phyloP scores from a whole-genome alignment of 2,888 invertebrate genomes.

The Drymonia ruficornis region DNA sequence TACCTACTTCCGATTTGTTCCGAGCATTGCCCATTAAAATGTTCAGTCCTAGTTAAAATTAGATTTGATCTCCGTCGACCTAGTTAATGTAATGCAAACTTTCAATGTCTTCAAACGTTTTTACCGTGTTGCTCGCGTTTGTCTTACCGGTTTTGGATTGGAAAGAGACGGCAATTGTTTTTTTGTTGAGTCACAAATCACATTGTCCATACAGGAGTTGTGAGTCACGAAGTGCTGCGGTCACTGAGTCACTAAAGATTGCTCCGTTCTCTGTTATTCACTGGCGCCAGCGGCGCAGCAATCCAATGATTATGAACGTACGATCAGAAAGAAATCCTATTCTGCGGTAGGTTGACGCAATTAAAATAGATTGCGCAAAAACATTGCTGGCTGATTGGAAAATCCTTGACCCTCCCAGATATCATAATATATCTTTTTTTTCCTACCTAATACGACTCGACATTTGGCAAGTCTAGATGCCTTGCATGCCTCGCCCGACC shows the following conservation, averaged over 20 bases:
- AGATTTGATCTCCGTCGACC: slow-evolving; percentile 49
- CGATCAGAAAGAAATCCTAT: not conserved
- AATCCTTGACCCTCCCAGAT: not conserved
- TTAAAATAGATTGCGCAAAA: not conserved
- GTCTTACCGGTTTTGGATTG: slow-evolving; percentile 23
- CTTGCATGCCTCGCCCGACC: too few species aligned
- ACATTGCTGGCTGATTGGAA: not conserved
- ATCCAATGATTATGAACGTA: slow-evolving; percentile 22
- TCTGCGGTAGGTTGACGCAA: not conserved
- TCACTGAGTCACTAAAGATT: slow-evolving; percentile 66
- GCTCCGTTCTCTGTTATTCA: slow-evolving; percentile 50
- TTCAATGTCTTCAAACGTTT: slow-evolving; percentile 16
- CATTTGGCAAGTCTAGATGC: too few species aligned
- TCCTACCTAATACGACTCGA: too few species aligned
- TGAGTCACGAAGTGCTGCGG: slow-evolving; percentile 64
- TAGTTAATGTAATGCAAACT: slow-evolving; percentile 32
- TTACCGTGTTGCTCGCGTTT: slow-evolving; percentile 35
- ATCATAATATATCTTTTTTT: not conserved
- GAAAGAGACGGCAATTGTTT: slow-evolving; percentile 38
- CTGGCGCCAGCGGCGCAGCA: slow-evolving; percentile 47
- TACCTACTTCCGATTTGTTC: slow-evolving; percentile 39
- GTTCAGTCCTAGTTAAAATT: slow-evolving; percentile 42
- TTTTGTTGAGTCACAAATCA: slow-evolving; percentile 51
- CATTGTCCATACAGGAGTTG: slow-evolving; percentile 39
- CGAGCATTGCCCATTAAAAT: slow-evolving; percentile 40